These are phyloP conservation scores for Polypedilum pembai DNA, from an alignment of 1,140 invertebrate species.

Conservation along the genomic window DNA sequence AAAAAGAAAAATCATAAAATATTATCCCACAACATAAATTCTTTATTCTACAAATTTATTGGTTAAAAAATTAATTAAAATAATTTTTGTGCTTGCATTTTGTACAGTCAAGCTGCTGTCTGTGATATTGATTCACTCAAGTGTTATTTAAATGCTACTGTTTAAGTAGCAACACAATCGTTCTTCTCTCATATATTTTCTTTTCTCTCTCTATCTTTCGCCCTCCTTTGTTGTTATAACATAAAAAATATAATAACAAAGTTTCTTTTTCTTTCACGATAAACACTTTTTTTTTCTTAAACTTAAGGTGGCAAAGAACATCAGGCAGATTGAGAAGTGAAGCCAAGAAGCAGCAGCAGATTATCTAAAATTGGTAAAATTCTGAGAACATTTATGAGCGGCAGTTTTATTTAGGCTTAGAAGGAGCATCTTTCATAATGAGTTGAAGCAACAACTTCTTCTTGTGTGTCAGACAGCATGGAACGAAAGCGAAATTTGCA, in stretches of 20 bases:
- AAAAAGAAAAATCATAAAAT: neutral
- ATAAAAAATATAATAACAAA: slow-evolving; percentile 20
- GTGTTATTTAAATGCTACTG: slow-evolving; percentile 18
- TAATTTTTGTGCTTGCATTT: neutral
- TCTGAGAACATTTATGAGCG: neutral
- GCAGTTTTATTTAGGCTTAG: neutral
- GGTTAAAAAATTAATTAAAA: neutral
- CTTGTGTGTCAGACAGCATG: neutral
- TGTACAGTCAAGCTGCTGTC: neutral
- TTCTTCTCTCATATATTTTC: slow-evolving; percentile 18
- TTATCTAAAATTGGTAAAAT: slow-evolving; percentile 20
- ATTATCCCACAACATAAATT: slow-evolving; percentile 1
- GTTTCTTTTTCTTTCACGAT: neutral
- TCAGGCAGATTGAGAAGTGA: neutral
- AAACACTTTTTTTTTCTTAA: neutral
- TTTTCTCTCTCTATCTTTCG: neutral
- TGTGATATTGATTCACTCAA: slow-evolving; percentile 9
- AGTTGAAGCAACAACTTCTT: neutral
- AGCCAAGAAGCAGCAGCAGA: neutral
- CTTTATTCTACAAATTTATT: neutral
- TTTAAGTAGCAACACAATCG: slow-evolving; percentile 11
- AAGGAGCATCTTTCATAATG: neutral
- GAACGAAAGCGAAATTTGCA: neutral
- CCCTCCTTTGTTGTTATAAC: slow-evolving; percentile 17
- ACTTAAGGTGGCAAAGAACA: slow-evolving; percentile 16